These are phyloP conservation scores for Macropus fuliginosus DNA, from an alignment of 2,797 vertebrate genomes.

Conservation along the genomic window DNA sequence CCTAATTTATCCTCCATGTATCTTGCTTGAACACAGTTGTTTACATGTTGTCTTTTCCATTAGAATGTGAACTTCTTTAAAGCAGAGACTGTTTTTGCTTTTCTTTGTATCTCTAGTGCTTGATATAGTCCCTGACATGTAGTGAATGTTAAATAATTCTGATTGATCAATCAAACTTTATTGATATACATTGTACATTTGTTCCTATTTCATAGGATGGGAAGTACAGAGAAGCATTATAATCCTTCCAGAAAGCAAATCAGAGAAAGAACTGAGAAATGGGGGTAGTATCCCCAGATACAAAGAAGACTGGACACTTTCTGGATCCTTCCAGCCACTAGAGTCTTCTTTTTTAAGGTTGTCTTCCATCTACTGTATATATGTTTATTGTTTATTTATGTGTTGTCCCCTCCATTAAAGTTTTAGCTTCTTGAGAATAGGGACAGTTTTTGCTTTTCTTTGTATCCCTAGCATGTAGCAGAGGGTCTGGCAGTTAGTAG, in stretches of 20 bases:
- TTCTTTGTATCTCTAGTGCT: background rate
- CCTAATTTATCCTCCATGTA: background rate
- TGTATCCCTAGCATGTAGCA: background rate
- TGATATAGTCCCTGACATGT: background rate
- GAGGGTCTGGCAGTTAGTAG: background rate
- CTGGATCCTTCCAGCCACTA: background rate
- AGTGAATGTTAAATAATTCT: background rate
- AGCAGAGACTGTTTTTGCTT: background rate
- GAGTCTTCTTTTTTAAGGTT: background rate
- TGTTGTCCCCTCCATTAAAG: background rate
- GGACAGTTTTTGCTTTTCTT: background rate
- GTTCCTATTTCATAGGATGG: background rate
- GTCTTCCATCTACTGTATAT: background rate
- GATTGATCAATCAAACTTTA: background rate
- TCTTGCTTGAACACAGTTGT: background rate
- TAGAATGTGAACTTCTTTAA: background rate
- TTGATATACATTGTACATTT: background rate
- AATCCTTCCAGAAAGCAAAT: background rate
- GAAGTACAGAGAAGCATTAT: background rate
- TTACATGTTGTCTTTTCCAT: background rate
- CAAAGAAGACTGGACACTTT: background rate
- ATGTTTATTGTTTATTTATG: background rate
- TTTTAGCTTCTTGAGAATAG: background rate
- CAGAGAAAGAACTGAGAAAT: background rate
- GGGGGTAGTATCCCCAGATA: background rate